A percentile compares a stretch with the other conserved stretches of the same genome.
Conservation (phyloP, 2,888 invertebrate genomes). For the Lucinisca nassula region DNA sequence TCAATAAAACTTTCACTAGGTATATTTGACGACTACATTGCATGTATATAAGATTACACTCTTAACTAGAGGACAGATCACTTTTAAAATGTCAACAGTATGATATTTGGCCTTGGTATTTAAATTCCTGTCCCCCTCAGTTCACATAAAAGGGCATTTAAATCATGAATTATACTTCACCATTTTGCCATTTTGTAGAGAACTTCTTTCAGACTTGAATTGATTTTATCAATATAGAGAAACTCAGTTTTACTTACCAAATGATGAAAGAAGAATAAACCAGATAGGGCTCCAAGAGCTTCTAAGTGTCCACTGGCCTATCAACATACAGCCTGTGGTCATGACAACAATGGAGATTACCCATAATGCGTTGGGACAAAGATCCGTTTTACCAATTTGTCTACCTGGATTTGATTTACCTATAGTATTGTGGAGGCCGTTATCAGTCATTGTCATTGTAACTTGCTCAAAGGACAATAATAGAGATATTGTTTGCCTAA, state of each 20-base stretch:
- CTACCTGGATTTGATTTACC: constrained; percentile 32
- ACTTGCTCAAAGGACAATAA: not conserved
- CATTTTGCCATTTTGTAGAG: not conserved
- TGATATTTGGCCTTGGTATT: not conserved
- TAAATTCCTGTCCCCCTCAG: not conserved
- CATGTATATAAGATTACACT: too few species aligned
- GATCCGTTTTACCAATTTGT: constrained; percentile 61
- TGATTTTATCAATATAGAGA: too few species aligned
- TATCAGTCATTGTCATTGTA: constrained; percentile 10
- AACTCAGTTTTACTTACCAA: not conserved
- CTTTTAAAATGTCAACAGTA: not conserved
- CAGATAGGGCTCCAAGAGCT: constrained; percentile 1
- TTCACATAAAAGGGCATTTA: not conserved
- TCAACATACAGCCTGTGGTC: constrained; percentile 78
- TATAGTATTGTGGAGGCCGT: not conserved
- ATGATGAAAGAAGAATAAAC: not conserved
- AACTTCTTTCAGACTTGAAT: too few species aligned
- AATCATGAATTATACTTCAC: not conserved
- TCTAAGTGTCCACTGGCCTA: constrained; percentile 49
- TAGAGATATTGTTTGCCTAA: constrained; percentile 8
- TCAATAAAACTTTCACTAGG: too few species aligned
- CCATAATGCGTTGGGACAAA: constrained; percentile 66
- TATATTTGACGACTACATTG: too few species aligned
- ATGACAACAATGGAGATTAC: constrained; percentile 77
- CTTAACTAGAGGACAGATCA: too few species aligned